Conservation (phyloP, 2,888 invertebrate species). For the Ethmia dodecea region DNA sequence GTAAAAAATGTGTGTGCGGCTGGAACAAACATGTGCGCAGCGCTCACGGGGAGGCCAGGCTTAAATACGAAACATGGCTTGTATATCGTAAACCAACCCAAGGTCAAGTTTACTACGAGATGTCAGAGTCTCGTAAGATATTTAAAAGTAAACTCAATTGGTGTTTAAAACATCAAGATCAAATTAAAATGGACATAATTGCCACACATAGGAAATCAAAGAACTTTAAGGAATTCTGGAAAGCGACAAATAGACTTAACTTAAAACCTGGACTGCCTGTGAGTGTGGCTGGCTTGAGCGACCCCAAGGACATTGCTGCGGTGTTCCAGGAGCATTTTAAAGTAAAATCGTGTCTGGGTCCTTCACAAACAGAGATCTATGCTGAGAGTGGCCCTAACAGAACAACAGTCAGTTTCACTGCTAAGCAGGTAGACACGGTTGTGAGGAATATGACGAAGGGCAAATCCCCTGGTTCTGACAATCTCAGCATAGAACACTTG, state of each 20-base stretch:
- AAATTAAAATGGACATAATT: conserved; percentile 12
- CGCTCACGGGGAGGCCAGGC: conserved; percentile 15
- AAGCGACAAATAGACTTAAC: conserved; percentile 11
- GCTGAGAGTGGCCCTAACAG: too few species aligned
- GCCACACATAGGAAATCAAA: conserved; percentile 6
- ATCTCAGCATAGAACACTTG: too few species aligned
- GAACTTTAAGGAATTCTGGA: conserved; percentile 16
- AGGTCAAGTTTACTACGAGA: conserved; percentile 10
- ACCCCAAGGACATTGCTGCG: not conserved
- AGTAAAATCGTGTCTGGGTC: too few species aligned
- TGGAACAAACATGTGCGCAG: not conserved
- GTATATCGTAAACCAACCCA: conserved; percentile 10
- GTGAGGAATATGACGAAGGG: too few species aligned
- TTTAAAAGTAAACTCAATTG: conserved; percentile 17
- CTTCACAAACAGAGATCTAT: too few species aligned
- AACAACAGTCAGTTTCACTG: too few species aligned
- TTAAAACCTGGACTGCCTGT: not conserved
- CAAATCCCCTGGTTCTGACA: too few species aligned
- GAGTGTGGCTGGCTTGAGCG: not conserved
- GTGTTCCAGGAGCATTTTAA: not conserved
- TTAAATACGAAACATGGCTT: conserved; percentile 14
- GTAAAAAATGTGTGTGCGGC: too few species aligned
- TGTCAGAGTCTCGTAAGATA: conserved; percentile 9
- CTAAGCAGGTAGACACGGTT: too few species aligned
- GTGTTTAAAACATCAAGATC: conserved; percentile 14